Conservation (phyloP, 1,140 invertebrate species). For the Eupristina koningsbergeri region DNA sequence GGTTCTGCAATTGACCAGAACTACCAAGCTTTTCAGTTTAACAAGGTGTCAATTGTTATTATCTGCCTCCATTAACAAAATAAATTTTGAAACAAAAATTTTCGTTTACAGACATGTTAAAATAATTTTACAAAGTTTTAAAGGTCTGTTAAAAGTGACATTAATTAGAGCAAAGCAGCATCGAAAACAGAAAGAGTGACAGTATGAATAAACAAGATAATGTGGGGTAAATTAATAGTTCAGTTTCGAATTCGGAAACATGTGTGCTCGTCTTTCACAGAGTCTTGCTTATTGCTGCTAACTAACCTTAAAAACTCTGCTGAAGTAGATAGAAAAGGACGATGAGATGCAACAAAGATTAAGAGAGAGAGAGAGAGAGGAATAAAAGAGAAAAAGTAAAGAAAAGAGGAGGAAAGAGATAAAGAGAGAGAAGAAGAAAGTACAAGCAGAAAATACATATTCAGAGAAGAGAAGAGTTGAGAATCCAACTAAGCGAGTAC, state of each 20-base stretch:
- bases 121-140: too few relatives aligned
- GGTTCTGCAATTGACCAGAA: not conserved
- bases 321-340: not conserved
- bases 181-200: not conserved
- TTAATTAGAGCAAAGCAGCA: not conserved
- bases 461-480: not conserved
- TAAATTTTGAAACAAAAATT: too few relatives aligned
- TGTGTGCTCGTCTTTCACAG: not conserved
- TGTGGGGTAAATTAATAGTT: not conserved
- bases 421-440: constrained; percentile 45
- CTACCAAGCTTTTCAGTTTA: not conserved
- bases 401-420: not conserved
- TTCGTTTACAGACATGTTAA: too few relatives aligned
- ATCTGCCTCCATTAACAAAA: too few relatives aligned
- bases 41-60: too few relatives aligned
- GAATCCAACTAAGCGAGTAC: not conserved
- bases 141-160: not conserved
- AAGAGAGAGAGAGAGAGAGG: constrained; percentile 30
- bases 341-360: constrained; percentile 24
- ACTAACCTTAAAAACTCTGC: not conserved
- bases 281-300: not conserved
- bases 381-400: not conserved
- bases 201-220: not conserved
- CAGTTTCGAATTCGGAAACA: not conserved
- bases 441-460: constrained; percentile 20